Evolutionary conservation across 2,797 vertebrate genomes (phyloP), one percentile per base, ranked within the genome.

Genomic region (Bovichtus variegatus): DNA sequence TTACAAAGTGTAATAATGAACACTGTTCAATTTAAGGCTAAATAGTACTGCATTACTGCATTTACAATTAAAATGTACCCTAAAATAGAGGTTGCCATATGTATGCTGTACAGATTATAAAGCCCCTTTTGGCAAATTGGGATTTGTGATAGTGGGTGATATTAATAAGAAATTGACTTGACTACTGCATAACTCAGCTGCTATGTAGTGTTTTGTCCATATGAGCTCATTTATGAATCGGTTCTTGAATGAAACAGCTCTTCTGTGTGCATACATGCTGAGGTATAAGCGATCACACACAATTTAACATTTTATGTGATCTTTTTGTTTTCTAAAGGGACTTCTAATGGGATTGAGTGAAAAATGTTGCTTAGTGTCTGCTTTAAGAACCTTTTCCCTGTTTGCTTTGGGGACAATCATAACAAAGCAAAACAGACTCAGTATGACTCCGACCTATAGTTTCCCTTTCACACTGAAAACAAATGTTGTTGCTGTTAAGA

Each of bases 401-500:
- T 25, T 59, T 43, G 19, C 55, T 3, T 36, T 2, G 4, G 7
- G 12, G 36, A 31, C 3, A 13, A 7, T 40, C 27, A 3, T 18
- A 46, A 55, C 23, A 25, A 51, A 60, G n/a, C 1, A 27, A 44
- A 73, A 46, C 34, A 55, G 49, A 43, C 23, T 21, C 21, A 65
- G 63, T n/a, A n/a, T n/a, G 6, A 50, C 69, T n/a, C n/a, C n/a
- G n/a, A 41, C 9, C 18, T 6, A 15, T 18, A n/a, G 3, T 53
- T 9, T 68, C n/a, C 16, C 7, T 50, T 67, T 63, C 44, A 38
- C 8, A 12, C 3, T 34, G 18, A 31, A 49, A 78, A 57, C 15
- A 69, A 71, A 31, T 29, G 18, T n/a, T n/a, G n/a, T n/a, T n/a
- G 18, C 64, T 54, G 31, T 65, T 19, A 50, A 78, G 40, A 79